Evolutionary conservation across 1,140 invertebrate species (phyloP).

Genomic region (Drosophila trapezifrons): DNA sequence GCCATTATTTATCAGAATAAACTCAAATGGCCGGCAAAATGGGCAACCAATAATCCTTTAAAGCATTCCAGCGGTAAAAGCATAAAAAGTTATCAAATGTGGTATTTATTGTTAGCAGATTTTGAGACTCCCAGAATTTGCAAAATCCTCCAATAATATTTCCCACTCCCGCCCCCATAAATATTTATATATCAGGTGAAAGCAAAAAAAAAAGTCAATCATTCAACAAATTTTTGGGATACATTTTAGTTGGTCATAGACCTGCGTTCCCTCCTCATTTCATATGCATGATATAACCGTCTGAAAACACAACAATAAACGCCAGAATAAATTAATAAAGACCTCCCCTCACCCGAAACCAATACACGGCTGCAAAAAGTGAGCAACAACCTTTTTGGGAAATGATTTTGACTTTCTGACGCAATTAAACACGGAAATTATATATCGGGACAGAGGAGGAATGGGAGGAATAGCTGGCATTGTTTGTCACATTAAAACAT

Average conservation of each 20-base stretch:
- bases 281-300: constrained; percentile 62
- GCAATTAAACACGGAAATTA: constrained; percentile 68
- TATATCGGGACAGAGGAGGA: constrained; percentile 6
- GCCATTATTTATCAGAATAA: not conserved
- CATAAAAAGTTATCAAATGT: constrained; percentile 1
- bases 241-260: constrained; percentile 20
- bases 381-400: constrained; percentile 36
- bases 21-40: not conserved
- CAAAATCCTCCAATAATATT: not conserved
- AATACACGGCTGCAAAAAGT: constrained; percentile 8
- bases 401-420: constrained; percentile 68
- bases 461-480: constrained; percentile 29
- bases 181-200: constrained; percentile 20
- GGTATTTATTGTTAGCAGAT: constrained; percentile 3
- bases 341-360: not conserved
- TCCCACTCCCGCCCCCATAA: not conserved
- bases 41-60: not conserved
- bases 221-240: constrained; percentile 20
- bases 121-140: constrained; percentile 1
- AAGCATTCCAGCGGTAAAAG: not conserved
- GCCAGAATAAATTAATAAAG: constrained; percentile 54
- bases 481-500: constrained; percentile 74
- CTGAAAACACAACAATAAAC: constrained; percentile 69
- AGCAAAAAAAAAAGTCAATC: constrained; percentile 11
- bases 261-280: constrained; percentile 50